A percentile compares a stretch with the other conserved stretches of the same genome.
Conservation (phyloP, 2,113 vertebrate genomes). For the Corythornis cristatus region DNA sequence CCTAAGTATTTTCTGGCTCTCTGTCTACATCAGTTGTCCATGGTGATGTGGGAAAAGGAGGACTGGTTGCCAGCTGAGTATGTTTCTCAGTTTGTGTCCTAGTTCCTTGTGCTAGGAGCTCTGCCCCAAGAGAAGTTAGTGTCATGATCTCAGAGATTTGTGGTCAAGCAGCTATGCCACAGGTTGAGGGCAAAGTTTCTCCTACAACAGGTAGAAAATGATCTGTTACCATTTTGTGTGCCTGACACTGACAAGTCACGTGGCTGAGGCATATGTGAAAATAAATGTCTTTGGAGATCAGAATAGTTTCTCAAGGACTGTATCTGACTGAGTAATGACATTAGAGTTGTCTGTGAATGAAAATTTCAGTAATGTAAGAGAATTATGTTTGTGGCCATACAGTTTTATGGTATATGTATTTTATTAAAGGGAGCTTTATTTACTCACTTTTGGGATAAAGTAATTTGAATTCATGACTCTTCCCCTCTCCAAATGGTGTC, state of each 20-base stretch:
- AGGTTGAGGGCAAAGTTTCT: background rate
- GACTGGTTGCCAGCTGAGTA: background rate
- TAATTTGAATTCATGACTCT: background rate
- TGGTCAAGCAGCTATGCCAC: background rate
- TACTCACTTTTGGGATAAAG: background rate
- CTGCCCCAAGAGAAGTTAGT: background rate
- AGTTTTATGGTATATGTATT: background rate
- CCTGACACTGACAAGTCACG: background rate
- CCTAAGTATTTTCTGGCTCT: background rate
- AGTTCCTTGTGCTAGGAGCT: background rate
- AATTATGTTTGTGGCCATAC: background rate
- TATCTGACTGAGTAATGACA: background rate
- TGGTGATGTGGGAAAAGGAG: background rate
- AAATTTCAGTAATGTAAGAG: background rate
- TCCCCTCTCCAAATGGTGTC: background rate
- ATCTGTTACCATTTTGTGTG: background rate
- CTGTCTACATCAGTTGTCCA: background rate
- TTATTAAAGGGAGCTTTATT: background rate
- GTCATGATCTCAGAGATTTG: background rate
- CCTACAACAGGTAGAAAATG: background rate
- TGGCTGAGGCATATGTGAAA: background rate
- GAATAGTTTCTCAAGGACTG: background rate
- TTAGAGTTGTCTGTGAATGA: background rate
- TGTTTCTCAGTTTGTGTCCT: rapidly evolving
- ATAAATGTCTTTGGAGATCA: background rate